phyloP scores from a whole-genome alignment of 2,113 vertebrate species.

The Bombycilla garrulus region DNA sequence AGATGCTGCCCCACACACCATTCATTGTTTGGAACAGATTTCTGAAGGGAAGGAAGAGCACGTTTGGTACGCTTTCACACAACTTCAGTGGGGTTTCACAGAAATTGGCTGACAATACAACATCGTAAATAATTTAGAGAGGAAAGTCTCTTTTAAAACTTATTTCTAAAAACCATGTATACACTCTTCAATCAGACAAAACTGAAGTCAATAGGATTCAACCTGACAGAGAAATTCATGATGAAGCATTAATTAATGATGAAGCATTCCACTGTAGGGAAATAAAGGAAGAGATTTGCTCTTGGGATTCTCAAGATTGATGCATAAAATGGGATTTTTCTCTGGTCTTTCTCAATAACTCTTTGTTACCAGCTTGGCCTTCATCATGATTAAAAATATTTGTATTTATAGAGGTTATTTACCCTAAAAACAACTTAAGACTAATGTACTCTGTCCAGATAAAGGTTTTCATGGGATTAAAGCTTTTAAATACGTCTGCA shows the following conservation, averaged over 20 bases:
- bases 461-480: constrained; percentile 60
- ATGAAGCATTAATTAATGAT: background rate
- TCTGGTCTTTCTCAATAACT: background rate
- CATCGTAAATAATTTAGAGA: accelerated
- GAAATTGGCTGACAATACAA: accelerated
- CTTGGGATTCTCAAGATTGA: background rate
- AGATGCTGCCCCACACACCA: background rate
- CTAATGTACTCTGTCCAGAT: constrained; percentile 39
- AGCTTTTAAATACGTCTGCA: constrained; percentile 52
- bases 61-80: background rate
- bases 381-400: background rate
- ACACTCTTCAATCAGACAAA: background rate
- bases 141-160: background rate
- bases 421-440: constrained; percentile 46
- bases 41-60: background rate
- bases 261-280: background rate
- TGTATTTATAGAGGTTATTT: constrained; percentile 37
- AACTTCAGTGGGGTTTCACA: background rate
- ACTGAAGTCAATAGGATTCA: background rate
- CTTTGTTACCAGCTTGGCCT: background rate
- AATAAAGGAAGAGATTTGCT: background rate
- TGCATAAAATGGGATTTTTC: background rate
- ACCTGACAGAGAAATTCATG: background rate
- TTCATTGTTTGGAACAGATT: background rate
- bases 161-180: background rate